phyloP scores from a whole-genome alignment of 2,113 vertebrate species.

The Phalacrocorax aristotelis region DNA sequence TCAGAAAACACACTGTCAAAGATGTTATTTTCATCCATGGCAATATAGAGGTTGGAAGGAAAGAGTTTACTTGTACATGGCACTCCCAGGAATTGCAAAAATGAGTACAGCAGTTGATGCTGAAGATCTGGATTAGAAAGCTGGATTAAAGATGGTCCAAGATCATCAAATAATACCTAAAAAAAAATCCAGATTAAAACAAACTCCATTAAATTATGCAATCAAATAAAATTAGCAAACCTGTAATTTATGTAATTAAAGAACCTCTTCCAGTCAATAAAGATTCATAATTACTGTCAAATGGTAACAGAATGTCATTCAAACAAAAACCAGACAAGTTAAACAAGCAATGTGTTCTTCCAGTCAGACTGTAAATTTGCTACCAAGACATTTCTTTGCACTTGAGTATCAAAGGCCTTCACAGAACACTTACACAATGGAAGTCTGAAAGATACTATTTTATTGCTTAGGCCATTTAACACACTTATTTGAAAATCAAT shows the following conservation, averaged over 20 bases:
- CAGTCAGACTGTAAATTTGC: not conserved
- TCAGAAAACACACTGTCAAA: slow-evolving; percentile 67
- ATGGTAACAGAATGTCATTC: not conserved
- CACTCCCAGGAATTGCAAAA: slow-evolving; percentile 89
- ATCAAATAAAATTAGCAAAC: not conserved
- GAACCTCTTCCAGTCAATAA: not conserved
- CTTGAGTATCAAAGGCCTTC: not conserved
- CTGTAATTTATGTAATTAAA: not conserved
- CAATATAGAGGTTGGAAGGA: slow-evolving; percentile 73
- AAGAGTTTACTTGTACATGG: slow-evolving; percentile 71
- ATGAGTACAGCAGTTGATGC: slow-evolving; percentile 77
- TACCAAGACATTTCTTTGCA: not conserved
- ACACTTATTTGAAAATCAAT: not conserved
- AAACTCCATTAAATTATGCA: not conserved
- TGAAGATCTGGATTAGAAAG: slow-evolving; percentile 78
- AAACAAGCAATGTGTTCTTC: not conserved
- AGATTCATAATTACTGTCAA: not conserved
- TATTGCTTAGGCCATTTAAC: not conserved
- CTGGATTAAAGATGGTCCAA: slow-evolving; percentile 86
- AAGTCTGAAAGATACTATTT: not conserved
- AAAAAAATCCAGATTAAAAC: not conserved
- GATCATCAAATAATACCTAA: slow-evolving; percentile 94
- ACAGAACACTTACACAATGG: not conserved
- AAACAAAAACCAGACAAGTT: not conserved
- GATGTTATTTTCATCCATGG: slow-evolving; percentile 84